Conservation (phyloP, 2,113 vertebrate species). For the Ptilonorhynchus violaceus region DNA sequence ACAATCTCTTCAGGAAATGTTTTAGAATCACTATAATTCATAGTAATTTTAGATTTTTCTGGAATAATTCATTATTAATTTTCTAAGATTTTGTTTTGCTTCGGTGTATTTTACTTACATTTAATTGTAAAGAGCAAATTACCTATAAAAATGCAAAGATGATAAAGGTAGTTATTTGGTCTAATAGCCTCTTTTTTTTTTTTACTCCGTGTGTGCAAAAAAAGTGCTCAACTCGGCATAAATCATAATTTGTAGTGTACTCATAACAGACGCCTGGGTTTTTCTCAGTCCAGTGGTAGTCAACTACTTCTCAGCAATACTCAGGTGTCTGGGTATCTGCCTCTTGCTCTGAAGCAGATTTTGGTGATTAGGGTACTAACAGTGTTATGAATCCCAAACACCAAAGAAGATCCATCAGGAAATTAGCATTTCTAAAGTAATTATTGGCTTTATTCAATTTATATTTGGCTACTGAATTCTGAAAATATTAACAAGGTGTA, state of each 20-base stretch:
- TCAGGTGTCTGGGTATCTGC: neutral
- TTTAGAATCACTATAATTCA: neutral
- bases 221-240: neutral
- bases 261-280: neutral
- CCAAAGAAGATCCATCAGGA: neutral
- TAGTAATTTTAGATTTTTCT: neutral
- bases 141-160: neutral
- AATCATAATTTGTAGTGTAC: neutral
- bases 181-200: neutral
- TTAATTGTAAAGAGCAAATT: neutral
- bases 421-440: neutral
- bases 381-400: neutral
- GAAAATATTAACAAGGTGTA: neutral
- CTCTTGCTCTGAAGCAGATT: neutral
- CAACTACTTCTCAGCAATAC: neutral
- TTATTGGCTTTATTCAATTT: neutral
- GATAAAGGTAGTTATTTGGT: neutral
- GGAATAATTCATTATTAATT: neutral
- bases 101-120: neutral
- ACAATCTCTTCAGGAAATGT: neutral
- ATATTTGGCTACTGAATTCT: neutral
- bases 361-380: neutral
- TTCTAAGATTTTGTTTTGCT: neutral
- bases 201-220: neutral
- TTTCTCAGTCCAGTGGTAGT: neutral